Base-by-base conservation (phyloP, 2,888 invertebrate species). In the Leucoma salicis region DNA sequence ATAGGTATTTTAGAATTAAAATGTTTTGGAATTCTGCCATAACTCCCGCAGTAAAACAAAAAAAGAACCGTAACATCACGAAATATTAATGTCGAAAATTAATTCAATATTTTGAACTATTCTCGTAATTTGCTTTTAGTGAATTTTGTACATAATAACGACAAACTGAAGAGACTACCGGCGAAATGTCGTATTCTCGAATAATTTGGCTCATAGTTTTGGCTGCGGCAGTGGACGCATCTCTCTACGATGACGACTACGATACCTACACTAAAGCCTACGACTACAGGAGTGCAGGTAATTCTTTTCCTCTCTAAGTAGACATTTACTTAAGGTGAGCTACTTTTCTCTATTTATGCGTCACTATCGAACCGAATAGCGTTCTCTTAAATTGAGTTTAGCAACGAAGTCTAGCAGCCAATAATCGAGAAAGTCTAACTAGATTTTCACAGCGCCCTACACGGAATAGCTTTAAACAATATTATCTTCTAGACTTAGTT, bases 181-280 rank as follows among this genome's bases (percentile, higher is more conserved):
- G 32, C 40, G 69, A 48, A 51, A 84, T 87, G 85, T 73, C 71
- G 46, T 53, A 60, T 52, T 65, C 67, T 61, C 74, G 78, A 72
- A 61, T 78, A 29, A 55, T 79, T 52, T 78, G 71, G 72, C 51
- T 82, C 44, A 57, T 77, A 33, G 56, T 70, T 32, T 64, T 74
- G 40, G 66, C 72, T 35, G 66, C 82, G 31, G 54, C 79, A 38
- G 67, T 66, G 27, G 73, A 80, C 14, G 85, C 79, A 0, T 71
- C 87, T 2, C 55, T 87, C 3, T 88, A 87, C 58, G 87, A 89
- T 53, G 87, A 89, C 36, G 87, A 90, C 49, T 89, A 88, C 67
- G 89, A 89, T 53, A 69, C 78, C 0, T 88, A 86, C 56, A 86
- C 86, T 8, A 83, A 79, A 56, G 52, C 63, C 40, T 85, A 85